Base-by-base conservation (phyloP, 2,797 vertebrate species). In the Gymnothorax javanicus region DNA sequence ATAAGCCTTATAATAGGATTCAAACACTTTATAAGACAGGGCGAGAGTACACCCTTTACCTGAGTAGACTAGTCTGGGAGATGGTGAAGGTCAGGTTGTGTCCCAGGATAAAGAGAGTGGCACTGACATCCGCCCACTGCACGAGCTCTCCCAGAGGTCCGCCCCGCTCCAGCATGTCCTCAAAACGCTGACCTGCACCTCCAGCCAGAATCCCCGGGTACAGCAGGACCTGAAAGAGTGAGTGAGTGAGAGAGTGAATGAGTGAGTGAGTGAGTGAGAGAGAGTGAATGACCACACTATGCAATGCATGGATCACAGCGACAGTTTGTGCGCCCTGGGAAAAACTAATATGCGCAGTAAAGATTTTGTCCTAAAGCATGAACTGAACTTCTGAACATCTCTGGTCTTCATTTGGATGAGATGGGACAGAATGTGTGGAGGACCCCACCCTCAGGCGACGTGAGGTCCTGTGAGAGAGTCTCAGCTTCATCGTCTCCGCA, bases 101-200 rank as follows among this genome's bases (percentile, higher is more conserved):
- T 9, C 95, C 95, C 87, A 96, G 90, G 87, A 95, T 86, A 60
- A 92, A 94, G 73, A 96, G 90, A 79, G 94, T 92, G 84, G 93
- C 93, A 1, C 93, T 88, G 81, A 95, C 92, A 90, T 96, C 95
- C 0, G 95, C 94, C 95, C 95, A 96, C 90, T 96, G 95, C 73
- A 96, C 95, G 90, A 96, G 92, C 89, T 96, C 95, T 20, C 95
- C 95, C 0, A 95, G 89, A 56, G 95, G 95, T 82, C 95, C 95
- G 0, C 95, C 95, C 87, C 83, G 89, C 15, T 94, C 91, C 89
- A 95, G 93, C 92, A 94, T 94, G 60, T 93, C 89, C 77, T 92
- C 92, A 81, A 95, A 95, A 59, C n/a, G 88, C 89, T 93, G 93
- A 43, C 94, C 95, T 4, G 73, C 90, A 11, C 50, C 87, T 13